These are phyloP conservation scores for Chaenocephalus aceratus DNA, from an alignment of 2,113 vertebrate species.

Conservation along the genomic window DNA sequence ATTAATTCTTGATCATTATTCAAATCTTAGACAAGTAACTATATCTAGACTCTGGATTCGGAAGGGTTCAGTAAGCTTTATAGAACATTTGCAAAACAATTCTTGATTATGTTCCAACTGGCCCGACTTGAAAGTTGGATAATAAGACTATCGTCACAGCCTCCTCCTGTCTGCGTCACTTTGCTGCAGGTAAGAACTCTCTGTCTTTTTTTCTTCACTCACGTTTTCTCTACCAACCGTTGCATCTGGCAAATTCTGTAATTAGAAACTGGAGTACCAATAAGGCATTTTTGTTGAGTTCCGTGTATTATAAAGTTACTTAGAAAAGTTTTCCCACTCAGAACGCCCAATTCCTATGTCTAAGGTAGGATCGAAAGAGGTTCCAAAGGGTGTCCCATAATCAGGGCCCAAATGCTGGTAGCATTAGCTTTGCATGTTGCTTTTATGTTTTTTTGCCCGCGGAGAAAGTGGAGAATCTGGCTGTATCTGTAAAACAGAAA, in stretches of 20 bases:
- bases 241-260: neutral
- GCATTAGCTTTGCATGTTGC: slow-evolving; percentile 65
- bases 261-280: too few relatives aligned
- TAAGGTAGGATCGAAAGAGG: neutral
- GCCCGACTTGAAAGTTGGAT: neutral
- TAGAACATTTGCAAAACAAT: neutral
- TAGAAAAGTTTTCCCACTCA: neutral
- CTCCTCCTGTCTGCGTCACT: neutral
- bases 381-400: neutral
- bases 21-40: neutral
- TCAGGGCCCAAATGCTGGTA: slow-evolving; percentile 55
- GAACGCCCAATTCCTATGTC: neutral
- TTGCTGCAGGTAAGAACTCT: neutral
- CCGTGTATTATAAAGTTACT: neutral
- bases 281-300: neutral
- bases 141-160: neutral
- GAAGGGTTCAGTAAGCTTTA: neutral
- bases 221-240: neutral
- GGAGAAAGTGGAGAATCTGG: slow-evolving; percentile 63
- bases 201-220: neutral
- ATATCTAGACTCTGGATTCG: neutral
- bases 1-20: neutral
- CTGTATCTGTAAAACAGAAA: slow-evolving; percentile 50
- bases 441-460: slow-evolving; percentile 74
- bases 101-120: neutral